Conservation (phyloP, 2,888 invertebrate genomes). For the Acleris sparsana region DNA sequence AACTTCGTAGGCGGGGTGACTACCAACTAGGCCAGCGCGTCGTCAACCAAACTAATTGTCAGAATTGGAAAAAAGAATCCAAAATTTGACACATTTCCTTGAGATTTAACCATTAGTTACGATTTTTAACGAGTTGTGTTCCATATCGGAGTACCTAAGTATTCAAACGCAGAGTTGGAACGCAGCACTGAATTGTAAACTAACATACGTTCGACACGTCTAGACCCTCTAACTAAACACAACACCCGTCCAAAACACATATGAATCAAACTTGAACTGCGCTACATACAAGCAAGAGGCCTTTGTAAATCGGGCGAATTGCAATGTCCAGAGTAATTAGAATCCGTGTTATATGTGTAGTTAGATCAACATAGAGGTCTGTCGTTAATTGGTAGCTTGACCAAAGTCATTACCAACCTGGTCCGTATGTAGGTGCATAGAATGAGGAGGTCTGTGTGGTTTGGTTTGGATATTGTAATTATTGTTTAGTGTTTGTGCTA, state of each 20-base stretch:
- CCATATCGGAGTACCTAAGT: too few species aligned
- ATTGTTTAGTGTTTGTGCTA: conserved; percentile 28
- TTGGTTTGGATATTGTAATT: conserved; percentile 20
- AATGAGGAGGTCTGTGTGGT: not conserved
- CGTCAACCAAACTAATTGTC: too few species aligned
- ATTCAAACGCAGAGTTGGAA: not conserved
- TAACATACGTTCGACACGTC: conserved; percentile 29
- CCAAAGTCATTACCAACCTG: conserved; percentile 5
- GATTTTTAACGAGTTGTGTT: too few species aligned
- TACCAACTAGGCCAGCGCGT: too few species aligned
- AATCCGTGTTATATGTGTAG: not conserved
- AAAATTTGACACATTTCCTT: too few species aligned
- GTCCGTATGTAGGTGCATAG: not conserved
- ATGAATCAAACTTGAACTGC: not conserved
- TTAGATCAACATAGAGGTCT: not conserved
- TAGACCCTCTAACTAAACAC: conserved; percentile 26
- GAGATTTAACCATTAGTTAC: too few species aligned
- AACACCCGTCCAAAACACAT: conserved; percentile 12
- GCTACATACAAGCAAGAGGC: conserved; percentile 12
- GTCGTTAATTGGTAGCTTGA: not conserved
- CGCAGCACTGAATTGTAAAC: conserved; percentile 7
- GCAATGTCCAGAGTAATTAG: conserved; percentile 3
- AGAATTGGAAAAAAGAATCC: too few species aligned
- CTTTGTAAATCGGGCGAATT: conserved; percentile 4
- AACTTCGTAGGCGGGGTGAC: too few species aligned